Percentiles rank a stretch among this genome's conserved stretches.
These are phyloP conservation scores for Leucophenga varia DNA, from an alignment of 1,140 invertebrate species.

Conservation along the genomic window DNA sequence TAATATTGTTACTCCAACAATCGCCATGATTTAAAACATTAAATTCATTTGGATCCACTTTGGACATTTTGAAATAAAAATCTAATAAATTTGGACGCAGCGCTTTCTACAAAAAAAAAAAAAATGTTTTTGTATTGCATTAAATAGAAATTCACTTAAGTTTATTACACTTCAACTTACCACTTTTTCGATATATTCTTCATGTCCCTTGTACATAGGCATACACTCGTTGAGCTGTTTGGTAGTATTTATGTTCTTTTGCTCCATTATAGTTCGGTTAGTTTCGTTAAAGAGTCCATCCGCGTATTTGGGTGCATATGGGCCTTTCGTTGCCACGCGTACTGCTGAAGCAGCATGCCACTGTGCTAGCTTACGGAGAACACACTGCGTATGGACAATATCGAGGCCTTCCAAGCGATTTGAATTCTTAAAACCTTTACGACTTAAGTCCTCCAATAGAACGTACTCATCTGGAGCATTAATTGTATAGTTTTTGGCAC, in stretches of 20 bases:
- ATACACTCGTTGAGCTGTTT: too few relatives aligned
- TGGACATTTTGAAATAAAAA: conserved; percentile 14
- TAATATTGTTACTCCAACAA: conserved; percentile 60
- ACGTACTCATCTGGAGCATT: conserved; percentile 31
- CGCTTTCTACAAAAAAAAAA: neutral
- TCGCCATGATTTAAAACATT: conserved; percentile 68
- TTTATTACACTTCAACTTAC: conserved; percentile 11
- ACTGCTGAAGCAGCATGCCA: conserved; percentile 59
- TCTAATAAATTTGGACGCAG: conserved; percentile 7
- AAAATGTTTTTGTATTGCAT: too few relatives aligned
- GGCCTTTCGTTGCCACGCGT: conserved; percentile 57
- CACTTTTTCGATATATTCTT: conserved; percentile 31
- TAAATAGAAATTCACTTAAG: too few relatives aligned
- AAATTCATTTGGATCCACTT: conserved; percentile 57
- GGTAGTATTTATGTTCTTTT: too few relatives aligned
- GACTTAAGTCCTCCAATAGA: conserved; percentile 60
- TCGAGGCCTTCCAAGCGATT: conserved; percentile 60
- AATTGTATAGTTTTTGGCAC: conserved; percentile 27
- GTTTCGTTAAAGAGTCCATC: conserved; percentile 28
- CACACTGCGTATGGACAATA: conserved; percentile 56
- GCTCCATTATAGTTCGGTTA: conserved; percentile 14
- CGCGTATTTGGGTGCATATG: conserved; percentile 13
- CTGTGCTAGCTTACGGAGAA: conserved; percentile 59
- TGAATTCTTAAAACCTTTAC: conserved; percentile 52
- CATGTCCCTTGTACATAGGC: conserved; percentile 18